These are phyloP conservation scores for Philaenus spumarius DNA, from an alignment of 1,140 invertebrate species.

Conservation along the genomic window DNA sequence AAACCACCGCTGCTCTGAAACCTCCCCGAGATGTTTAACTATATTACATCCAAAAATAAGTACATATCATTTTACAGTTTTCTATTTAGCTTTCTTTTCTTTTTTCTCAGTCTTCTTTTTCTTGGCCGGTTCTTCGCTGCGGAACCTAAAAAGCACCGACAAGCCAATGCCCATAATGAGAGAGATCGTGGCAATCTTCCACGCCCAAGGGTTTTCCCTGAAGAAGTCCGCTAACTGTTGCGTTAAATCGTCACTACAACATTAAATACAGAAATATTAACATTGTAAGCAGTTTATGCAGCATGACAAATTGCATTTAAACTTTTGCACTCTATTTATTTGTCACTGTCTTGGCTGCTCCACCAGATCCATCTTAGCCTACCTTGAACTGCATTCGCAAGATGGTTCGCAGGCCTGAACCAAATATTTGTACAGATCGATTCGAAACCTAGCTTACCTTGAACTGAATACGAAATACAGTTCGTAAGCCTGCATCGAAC, in stretches of 20 bases:
- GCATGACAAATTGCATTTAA: not conserved
- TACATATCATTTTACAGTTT: no score
- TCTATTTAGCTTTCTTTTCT: not conserved
- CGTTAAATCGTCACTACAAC: slow-evolving; percentile 62
- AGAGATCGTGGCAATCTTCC: slow-evolving; percentile 46
- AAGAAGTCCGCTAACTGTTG: slow-evolving; percentile 56
- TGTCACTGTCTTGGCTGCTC: not conserved
- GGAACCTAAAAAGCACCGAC: not conserved
- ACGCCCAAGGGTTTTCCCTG: slow-evolving; percentile 57
- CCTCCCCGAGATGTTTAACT: no score
- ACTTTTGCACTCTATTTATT: no score
- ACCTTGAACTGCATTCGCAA: no score
- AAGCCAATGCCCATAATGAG: slow-evolving; percentile 7
- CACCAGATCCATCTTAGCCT: no score
- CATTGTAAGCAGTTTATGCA: not conserved
- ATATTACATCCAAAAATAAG: no score
- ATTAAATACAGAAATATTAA: slow-evolving; percentile 24
- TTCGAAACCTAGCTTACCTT: no score
- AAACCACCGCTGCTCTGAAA: no score
- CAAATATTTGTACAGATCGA: no score
- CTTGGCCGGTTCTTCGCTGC: not conserved
- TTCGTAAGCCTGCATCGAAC: no score
- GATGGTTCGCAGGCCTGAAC: no score
- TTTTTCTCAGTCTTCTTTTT: slow-evolving; percentile 3
- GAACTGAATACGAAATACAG: no score